A percentile compares a stretch with the other conserved stretches of the same genome.
These are phyloP conservation scores for Smithornis capensis DNA, from an alignment of 2,113 vertebrate species.

Conservation along the genomic window DNA sequence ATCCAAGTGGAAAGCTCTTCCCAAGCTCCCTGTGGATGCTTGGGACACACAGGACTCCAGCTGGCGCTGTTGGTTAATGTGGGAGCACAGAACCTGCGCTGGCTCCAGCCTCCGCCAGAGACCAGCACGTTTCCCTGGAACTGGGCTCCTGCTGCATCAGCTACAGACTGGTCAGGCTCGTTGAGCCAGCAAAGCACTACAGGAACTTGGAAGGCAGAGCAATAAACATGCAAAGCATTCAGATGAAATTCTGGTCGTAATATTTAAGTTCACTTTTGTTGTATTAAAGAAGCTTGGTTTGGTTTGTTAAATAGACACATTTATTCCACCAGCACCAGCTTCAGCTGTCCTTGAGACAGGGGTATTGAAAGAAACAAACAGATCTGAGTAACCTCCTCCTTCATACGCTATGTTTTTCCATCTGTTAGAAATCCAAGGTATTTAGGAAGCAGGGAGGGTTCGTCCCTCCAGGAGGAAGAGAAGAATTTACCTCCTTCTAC, in stretches of 20 bases:
- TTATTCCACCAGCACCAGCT: neutral
- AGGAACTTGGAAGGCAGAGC: neutral
- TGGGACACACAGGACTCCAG: neutral
- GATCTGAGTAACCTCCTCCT: neutral
- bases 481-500: neutral
- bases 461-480: neutral
- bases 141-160: neutral
- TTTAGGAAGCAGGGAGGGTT: neutral
- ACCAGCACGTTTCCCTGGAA: neutral
- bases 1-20: neutral
- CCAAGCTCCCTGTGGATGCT: neutral
- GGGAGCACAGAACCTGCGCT: neutral
- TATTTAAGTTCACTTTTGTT: neutral
- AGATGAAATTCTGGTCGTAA: neutral
- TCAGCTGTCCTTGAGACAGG: neutral
- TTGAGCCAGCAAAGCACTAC: neutral
- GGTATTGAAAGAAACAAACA: neutral
- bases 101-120: neutral
- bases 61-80: constrained; percentile 18
- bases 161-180: neutral
- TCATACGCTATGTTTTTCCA: neutral
- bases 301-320: neutral
- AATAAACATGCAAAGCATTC: neutral
- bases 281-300: neutral
- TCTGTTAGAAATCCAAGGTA: neutral